A percentile compares a stretch with the other conserved stretches of the same genome.
phyloP scores from a whole-genome alignment of 2,113 vertebrate genomes.

The Heliornis fulica region DNA sequence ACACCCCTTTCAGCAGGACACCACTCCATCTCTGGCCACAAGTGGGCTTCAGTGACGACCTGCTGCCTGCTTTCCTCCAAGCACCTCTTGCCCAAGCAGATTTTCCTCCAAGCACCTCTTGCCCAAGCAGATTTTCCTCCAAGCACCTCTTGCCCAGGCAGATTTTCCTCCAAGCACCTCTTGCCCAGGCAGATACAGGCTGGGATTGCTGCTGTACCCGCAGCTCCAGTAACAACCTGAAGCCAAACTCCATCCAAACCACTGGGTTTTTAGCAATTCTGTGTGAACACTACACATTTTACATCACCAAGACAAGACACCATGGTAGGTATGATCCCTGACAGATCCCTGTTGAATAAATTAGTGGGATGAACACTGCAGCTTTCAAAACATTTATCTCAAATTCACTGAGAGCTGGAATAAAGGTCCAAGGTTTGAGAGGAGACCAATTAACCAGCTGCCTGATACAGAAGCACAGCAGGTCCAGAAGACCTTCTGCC shows the following conservation, averaged over 20 bases:
- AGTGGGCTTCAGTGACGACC: neutral
- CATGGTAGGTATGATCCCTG: neutral
- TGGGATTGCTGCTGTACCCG: neutral
- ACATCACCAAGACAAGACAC: rapidly evolving
- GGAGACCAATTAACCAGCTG: neutral
- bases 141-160: neutral
- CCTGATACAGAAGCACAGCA: neutral
- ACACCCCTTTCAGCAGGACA: neutral
- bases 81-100: neutral
- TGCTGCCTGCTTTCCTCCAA: neutral
- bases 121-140: neutral
- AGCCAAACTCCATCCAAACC: neutral
- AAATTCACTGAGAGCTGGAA: neutral
- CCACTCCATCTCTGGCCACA: neutral
- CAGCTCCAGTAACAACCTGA: neutral
- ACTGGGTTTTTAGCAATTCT: neutral
- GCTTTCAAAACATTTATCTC: neutral
- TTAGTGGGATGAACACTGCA: neutral
- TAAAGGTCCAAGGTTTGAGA: neutral
- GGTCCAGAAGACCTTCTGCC: neutral
- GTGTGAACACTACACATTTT: neutral
- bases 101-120: too few relatives aligned
- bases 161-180: too few relatives aligned
- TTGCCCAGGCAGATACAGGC: neutral
- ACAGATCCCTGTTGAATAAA: neutral